Base-by-base conservation (phyloP, 2,888 invertebrate species). In the Mesochorus sp. region DNA sequence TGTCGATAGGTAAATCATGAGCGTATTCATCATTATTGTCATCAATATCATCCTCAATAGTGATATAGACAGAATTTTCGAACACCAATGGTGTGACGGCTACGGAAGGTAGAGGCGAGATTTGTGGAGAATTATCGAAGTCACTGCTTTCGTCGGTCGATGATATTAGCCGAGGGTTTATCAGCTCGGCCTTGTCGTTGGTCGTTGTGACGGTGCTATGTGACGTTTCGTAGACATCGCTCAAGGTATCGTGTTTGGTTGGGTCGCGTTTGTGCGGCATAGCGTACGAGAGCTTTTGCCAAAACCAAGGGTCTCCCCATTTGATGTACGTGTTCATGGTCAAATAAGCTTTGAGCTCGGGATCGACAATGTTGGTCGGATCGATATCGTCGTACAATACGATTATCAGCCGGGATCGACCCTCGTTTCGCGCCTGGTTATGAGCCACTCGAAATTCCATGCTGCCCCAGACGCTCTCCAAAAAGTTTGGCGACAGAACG, bases 251-350 rank as follows among this genome's bases (percentile, higher is more conserved):
- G 6, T 26, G 93, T 89, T 94, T 94, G 1, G 94, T 93, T 85
- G 85, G 28, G 68, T 87, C 87, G 0, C 89, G 88, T 1, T 92
- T 91, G 90, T 95, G 95, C 0, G 95, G 95, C 86, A 96, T 91
- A 0, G 96, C 96, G 86, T 95, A 95, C 31, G 93, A 92, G 64
- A 97, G 91, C 88, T 95, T 95, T 72, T 95, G 92, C 96, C 96
- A 97, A 91, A 97, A 96, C 94, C 94, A 95, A 4, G 95, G 94
- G 87, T 96, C 96, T 6, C 94, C 95, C 95, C 96, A 96, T 85
- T 95, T 94, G 31, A 97, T 92, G 86, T 96, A 97, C 0, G 96
- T 97, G 88, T 96, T 96, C 90, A 94, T 94, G 76, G 93, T 93
- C 4, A 97, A 91, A 88, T 96, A 96, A 0, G 94, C 93, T 86